Percentiles rank a stretch among this genome's conserved stretches.
Evolutionary conservation across 2,888 invertebrate species (phyloP).

Genomic region (Argynnis bischoffii): DNA sequence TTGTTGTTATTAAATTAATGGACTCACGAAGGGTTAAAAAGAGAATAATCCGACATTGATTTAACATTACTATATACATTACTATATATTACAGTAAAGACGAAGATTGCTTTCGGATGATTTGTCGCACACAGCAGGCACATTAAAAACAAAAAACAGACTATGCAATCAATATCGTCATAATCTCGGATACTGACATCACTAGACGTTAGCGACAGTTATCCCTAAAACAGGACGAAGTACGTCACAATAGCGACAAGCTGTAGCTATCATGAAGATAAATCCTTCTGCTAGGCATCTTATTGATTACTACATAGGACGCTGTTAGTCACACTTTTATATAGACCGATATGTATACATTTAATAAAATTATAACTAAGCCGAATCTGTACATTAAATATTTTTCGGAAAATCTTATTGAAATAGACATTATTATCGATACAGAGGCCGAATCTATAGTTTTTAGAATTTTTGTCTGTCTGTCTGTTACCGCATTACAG

Average conservation of each 20-base stretch:
- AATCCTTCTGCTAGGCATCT: conserved; percentile 58
- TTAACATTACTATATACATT: neutral
- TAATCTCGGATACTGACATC: conserved; percentile 5
- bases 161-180: neutral
- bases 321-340: conserved; percentile 2
- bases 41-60: no score
- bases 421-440: no score
- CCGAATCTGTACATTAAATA: neutral
- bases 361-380: no score
- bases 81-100: neutral
- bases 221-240: conserved; percentile 32
- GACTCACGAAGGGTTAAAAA: no score
- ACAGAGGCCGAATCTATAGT: no score
- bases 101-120: neutral
- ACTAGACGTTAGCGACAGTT: conserved; percentile 10
- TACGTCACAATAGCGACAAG: conserved; percentile 35
- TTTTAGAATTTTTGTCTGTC: no score
- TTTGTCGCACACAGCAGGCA: neutral
- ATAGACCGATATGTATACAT: neutral
- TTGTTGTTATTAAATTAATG: no score
- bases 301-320: conserved; percentile 41
- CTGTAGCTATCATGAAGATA: conserved; percentile 56
- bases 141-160: neutral
- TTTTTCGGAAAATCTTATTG: no score
- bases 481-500: no score